Base-by-base conservation (phyloP, 2,888 invertebrate genomes). In the Ornithoptera priamus region DNA sequence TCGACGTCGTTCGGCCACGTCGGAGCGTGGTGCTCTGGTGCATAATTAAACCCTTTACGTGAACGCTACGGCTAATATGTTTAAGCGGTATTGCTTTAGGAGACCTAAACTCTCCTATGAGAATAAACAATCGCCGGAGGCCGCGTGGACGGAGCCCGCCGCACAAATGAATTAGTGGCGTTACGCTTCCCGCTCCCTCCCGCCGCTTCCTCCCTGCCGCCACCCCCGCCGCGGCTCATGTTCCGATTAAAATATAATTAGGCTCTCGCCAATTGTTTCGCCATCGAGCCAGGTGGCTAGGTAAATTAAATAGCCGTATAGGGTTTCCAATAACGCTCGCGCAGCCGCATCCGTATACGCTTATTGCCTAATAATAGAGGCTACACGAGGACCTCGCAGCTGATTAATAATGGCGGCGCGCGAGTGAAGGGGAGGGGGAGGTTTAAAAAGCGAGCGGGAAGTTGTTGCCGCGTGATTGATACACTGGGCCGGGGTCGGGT, bases 191-290 rank as follows among this genome's bases (percentile, higher is more conserved):
- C 78, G 78, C 77, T 72, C 68, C 73, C 68, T 72, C 71, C 70
- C 73, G 78, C 75, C 77, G 77, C 70, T 72, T 77, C 75, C 72
- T 71, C 70, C 75, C 73, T 72, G 74, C 67, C 65, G 65, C 67
- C 67, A 66, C 65, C 78, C 78, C 73, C 81, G 80, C 78, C 74
- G 81, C 80, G 83, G 83, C 83, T 84, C 80, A 80, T 82, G 86
- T 87, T 86, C 86, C 89, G 90, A 92, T 92, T 92, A 92, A 92
- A 92, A 90, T 89, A 92, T 92, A 92, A 92, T 92, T 92, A 92
- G 91, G 88, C 87, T 86, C 84, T 81, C 82, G 86, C 89, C 90
- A 90, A 92, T 92, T 89, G 90, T 92, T 91, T 92, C 87, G 84
- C 88, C 88, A 91, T 92, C 87, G 89, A 84, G 87, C 84, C 92